Conservation (phyloP, 2,113 vertebrate species). For the Pollachius pollachius region DNA sequence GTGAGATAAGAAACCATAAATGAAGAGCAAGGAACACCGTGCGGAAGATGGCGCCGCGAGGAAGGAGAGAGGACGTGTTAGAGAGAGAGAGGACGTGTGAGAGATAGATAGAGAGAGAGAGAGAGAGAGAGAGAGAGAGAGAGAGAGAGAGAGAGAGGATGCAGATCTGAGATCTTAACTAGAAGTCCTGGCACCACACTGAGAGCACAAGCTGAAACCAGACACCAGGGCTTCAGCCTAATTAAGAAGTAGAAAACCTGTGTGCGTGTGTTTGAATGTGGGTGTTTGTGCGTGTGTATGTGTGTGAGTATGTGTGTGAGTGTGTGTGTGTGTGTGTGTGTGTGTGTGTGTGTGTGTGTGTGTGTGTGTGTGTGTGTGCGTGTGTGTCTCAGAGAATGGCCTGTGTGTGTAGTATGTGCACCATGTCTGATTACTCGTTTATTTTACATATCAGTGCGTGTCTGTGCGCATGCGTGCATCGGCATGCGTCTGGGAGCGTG, state of each 20-base stretch:
- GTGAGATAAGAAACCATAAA: slow-evolving; percentile 34
- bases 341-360: slow-evolving; percentile 10
- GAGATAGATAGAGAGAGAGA: slow-evolving; percentile 19
- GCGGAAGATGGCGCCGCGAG: not conserved
- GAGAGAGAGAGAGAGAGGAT: slow-evolving; percentile 41
- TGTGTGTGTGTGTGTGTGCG: not conserved
- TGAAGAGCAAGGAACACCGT: slow-evolving; percentile 32
- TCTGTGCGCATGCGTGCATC: not conserved
- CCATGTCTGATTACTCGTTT: not conserved
- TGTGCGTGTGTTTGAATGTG: not conserved
- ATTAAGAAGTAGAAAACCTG: slow-evolving; percentile 49
- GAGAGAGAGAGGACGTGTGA: not conserved
- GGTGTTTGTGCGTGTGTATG: slow-evolving; percentile 15
- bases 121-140: slow-evolving; percentile 22
- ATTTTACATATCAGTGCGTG: not conserved
- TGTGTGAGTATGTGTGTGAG: not conserved
- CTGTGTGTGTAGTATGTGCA: slow-evolving; percentile 8
- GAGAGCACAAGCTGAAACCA: slow-evolving; percentile 48
- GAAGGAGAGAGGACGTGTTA: slow-evolving; percentile 23
- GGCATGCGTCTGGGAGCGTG: not conserved
- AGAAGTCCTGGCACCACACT: slow-evolving; percentile 40
- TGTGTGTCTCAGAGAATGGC: not conserved
- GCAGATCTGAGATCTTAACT: slow-evolving; percentile 59
- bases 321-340: slow-evolving; percentile 8
- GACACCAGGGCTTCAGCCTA: slow-evolving; percentile 53